Conservation (phyloP, 1,140 invertebrate species). For the Drosophila sulfurigaster region DNA sequence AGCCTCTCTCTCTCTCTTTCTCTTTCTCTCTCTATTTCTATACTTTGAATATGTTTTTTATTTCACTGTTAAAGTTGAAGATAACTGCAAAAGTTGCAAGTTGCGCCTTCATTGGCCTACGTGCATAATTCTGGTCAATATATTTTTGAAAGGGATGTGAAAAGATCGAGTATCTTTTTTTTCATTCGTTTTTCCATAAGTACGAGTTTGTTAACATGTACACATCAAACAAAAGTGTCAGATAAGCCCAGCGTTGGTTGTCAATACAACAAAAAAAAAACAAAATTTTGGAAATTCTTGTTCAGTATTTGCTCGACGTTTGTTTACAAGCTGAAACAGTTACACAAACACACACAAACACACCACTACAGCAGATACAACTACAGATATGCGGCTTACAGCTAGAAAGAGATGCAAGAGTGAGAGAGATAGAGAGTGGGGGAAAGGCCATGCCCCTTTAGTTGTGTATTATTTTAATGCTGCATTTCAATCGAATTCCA, state of each 20-base stretch:
- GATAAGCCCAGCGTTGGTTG: constrained; percentile 66
- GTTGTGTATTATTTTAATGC: constrained; percentile 21
- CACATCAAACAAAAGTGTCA: constrained; percentile 33
- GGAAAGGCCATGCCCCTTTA: constrained; percentile 3
- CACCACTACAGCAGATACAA: constrained; percentile 26
- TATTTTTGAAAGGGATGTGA: neutral
- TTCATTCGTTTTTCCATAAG: constrained; percentile 12
- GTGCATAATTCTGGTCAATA: neutral
- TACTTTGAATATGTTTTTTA: neutral
- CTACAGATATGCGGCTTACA: constrained; percentile 6
- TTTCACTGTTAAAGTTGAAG: neutral
- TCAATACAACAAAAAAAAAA: constrained; percentile 59
- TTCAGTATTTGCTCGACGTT: constrained; percentile 62
- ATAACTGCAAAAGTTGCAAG: neutral
- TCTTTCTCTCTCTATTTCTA: neutral
- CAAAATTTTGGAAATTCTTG: constrained; percentile 58
- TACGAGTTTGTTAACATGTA: constrained; percentile 35
- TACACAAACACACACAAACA: constrained; percentile 40
- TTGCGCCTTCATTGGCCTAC: constrained; percentile 15
- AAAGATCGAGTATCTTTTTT: neutral
- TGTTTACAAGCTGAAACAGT: constrained; percentile 64
- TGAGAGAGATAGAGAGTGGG: neutral
- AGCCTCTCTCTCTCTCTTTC: constrained; percentile 6
- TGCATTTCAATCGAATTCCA: constrained; percentile 34
- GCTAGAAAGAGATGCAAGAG: constrained; percentile 5